Conservation (phyloP, 2,888 invertebrate species). For the Protodeltote pygarga region DNA sequence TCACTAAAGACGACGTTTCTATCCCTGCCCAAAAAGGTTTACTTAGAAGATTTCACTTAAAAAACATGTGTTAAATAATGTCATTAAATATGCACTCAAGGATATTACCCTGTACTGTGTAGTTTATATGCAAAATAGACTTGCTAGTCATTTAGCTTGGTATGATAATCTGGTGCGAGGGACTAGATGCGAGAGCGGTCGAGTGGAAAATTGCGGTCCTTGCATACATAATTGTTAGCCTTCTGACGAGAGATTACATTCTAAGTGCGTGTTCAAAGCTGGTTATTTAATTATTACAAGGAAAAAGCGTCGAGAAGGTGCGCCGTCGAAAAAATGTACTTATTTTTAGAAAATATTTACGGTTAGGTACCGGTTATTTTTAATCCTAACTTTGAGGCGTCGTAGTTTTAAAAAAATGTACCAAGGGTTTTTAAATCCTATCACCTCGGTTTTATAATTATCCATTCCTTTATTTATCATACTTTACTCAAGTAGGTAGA, state of each 20-base stretch:
- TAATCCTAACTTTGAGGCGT: too few species aligned
- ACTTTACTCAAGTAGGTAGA: too few species aligned
- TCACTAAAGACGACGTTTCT: too few species aligned
- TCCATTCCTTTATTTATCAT: too few species aligned
- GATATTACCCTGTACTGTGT: not conserved
- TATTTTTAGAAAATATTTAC: too few species aligned
- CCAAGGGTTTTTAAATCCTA: too few species aligned
- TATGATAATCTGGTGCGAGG: conserved; percentile 4
- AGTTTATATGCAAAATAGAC: conserved; percentile 24
- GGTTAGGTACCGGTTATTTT: too few species aligned
- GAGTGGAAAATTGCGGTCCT: conserved; percentile 8
- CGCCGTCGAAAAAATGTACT: too few species aligned
- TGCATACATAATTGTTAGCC: conserved; percentile 7
- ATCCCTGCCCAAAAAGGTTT: too few species aligned
- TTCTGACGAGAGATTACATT: conserved; percentile 3
- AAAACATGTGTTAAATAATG: not conserved
- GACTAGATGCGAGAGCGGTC: not conserved
- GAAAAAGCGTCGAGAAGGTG: not conserved
- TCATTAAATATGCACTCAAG: not conserved
- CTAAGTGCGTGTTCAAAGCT: not conserved
- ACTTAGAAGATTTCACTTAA: too few species aligned
- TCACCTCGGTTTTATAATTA: too few species aligned
- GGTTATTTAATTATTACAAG: not conserved
- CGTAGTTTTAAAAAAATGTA: too few species aligned
- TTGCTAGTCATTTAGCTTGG: conserved; percentile 6